Percentiles rank a stretch among this genome's conserved stretches.
Evolutionary conservation across 2,797 vertebrate species (phyloP).

Genomic region (Buphagus erythrorhynchus): DNA sequence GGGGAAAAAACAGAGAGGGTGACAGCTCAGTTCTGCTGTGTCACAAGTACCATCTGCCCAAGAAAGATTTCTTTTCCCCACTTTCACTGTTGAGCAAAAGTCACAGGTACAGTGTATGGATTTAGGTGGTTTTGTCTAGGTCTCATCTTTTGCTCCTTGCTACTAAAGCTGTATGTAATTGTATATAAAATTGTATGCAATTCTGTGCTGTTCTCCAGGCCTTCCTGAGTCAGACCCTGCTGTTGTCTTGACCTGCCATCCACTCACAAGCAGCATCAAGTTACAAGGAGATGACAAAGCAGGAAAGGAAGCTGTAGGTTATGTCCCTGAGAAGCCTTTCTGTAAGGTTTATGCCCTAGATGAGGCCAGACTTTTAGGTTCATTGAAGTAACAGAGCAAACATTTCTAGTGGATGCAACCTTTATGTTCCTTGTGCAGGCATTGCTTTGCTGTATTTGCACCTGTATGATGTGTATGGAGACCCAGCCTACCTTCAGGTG

Average conservation of each 20-base stretch:
- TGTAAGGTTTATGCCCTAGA: background rate
- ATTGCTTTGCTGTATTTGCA: conserved; percentile 94
- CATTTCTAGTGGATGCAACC: background rate
- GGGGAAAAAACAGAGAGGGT: background rate
- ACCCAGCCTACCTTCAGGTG: conserved; percentile 84
- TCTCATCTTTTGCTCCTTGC: background rate
- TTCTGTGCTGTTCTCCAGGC: background rate
- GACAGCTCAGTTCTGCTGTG: background rate
- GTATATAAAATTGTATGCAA: background rate
- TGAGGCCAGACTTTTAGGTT: background rate
- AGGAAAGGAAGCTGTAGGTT: background rate
- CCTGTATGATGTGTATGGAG: conserved; percentile 86
- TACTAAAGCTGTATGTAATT: background rate
- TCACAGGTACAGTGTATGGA: background rate
- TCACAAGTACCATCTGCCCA: background rate
- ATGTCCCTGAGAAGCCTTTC: background rate
- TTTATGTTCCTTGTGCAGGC: conserved; percentile 75
- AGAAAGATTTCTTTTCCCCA: no score
- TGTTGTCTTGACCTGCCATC: background rate
- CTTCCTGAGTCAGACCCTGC: background rate
- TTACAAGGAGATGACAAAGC: background rate
- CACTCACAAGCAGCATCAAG: background rate
- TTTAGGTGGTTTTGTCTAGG: background rate
- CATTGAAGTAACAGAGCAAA: background rate
- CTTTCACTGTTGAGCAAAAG: background rate